Evolutionary conservation across 2,888 invertebrate species (phyloP).

Genomic region (Anagyrus pseudococci): DNA sequence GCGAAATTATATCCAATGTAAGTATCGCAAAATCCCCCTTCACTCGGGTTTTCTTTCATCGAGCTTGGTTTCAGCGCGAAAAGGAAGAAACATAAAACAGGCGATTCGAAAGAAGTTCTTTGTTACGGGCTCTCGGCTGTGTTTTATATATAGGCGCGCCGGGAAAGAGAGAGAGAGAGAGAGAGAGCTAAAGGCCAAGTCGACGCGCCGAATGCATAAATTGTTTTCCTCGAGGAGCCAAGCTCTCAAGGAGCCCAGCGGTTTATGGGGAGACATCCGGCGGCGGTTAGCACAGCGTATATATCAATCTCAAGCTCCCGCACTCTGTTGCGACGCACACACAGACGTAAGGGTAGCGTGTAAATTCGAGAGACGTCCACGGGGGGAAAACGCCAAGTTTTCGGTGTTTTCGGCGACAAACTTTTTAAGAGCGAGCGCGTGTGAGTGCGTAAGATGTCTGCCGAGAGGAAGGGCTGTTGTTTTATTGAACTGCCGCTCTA

Average conservation of each 20-base stretch:
- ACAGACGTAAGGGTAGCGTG: not conserved
- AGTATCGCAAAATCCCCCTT: no score
- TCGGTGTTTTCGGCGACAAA: constrained; percentile 17
- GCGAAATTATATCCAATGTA: no score
- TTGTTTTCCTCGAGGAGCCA: constrained; percentile 24
- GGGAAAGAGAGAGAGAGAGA: no score
- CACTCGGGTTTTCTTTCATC: no score
- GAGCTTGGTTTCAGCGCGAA: no score
- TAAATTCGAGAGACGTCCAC: not conserved
- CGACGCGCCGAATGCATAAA: constrained; percentile 20
- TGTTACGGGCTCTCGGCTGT: no score
- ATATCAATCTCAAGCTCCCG: constrained; percentile 18
- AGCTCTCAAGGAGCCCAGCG: no score
- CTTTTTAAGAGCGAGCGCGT: not conserved
- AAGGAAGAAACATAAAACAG: no score
- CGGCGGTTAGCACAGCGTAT: constrained; percentile 7
- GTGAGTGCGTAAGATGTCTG: not conserved
- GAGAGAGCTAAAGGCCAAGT: no score
- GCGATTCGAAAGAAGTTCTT: no score
- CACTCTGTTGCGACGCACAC: not conserved
- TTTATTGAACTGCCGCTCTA: not conserved
- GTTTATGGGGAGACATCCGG: constrained; percentile 5
- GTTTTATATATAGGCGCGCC: no score
- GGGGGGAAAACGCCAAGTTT: constrained; percentile 22
- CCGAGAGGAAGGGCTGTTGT: not conserved